Conservation (phyloP, 2,888 invertebrate genomes). For the Limenitis camilla region DNA sequence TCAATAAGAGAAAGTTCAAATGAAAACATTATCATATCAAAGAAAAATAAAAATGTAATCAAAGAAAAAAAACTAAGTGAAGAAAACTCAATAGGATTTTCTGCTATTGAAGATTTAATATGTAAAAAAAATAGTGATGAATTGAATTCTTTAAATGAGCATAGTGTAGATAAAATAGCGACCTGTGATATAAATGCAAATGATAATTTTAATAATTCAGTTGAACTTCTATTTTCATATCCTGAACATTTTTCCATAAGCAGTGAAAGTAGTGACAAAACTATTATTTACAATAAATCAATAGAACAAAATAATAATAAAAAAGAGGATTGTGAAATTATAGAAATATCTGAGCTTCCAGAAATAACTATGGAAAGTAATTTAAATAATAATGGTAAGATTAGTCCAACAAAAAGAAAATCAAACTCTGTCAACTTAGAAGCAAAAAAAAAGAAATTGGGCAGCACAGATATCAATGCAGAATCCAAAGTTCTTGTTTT, state of each 20-base stretch:
- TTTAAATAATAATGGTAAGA: constrained; percentile 23
- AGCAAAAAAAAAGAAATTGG: constrained; percentile 58
- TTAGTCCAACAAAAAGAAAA: constrained; percentile 38
- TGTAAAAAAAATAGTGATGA: constrained; percentile 23
- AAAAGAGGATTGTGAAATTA: constrained; percentile 45
- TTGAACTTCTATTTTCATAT: too few relatives aligned
- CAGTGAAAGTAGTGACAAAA: constrained; percentile 39
- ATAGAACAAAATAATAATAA: constrained; percentile 34
- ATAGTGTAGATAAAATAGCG: constrained; percentile 4
- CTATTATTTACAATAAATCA: constrained; percentile 41
- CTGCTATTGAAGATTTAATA: constrained; percentile 38
- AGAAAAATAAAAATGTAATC: neutral
- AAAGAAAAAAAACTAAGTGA: constrained; percentile 5
- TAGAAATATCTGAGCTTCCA: constrained; percentile 39
- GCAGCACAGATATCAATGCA: constrained; percentile 33
- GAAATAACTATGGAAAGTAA: constrained; percentile 30
- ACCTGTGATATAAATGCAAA: constrained; percentile 7
- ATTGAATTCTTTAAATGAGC: constrained; percentile 8
- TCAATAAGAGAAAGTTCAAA: constrained; percentile 11
- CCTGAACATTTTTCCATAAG: constrained; percentile 25
- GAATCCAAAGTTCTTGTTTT: constrained; percentile 67
- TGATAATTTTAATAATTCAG: neutral
- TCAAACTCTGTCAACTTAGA: constrained; percentile 54
- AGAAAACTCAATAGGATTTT: constrained; percentile 34
- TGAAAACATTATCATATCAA: neutral